Evolutionary conservation across 2,888 invertebrate genomes (phyloP).

Genomic region (Troides helena): DNA sequence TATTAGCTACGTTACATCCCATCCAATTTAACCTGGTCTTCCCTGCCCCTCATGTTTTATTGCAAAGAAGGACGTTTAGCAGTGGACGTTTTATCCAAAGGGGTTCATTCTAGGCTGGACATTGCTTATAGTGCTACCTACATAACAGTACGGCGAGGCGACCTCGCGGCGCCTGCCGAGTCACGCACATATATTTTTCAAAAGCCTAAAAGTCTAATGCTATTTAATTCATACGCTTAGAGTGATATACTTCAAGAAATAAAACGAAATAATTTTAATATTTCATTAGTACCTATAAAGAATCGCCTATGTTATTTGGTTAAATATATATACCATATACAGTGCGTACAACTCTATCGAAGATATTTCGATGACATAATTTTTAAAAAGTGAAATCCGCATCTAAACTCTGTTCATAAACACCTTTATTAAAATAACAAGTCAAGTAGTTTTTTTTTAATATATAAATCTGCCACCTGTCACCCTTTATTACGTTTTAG

Average conservation of each 20-base stretch:
- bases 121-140: constrained; percentile 61
- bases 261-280: background rate
- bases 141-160: constrained; percentile 68
- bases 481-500: too few relatives aligned
- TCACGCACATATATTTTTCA: constrained; percentile 75
- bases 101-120: constrained; percentile 55
- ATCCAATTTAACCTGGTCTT: constrained; percentile 50
- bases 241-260: background rate
- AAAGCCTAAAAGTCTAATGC: constrained; percentile 61
- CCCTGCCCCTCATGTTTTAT: constrained; percentile 32
- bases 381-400: too few relatives aligned
- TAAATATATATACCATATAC: too few relatives aligned
- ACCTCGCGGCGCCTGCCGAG: constrained; percentile 77
- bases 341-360: too few relatives aligned
- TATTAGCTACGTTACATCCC: constrained; percentile 72
- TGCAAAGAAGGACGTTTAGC: constrained; percentile 34
- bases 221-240: constrained; percentile 31
- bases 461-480: too few relatives aligned
- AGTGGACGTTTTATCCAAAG: constrained; percentile 44
- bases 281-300: too few relatives aligned
- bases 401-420: too few relatives aligned
- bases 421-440: too few relatives aligned
- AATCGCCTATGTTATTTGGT: too few relatives aligned
- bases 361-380: too few relatives aligned
- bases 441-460: too few relatives aligned